A percentile compares a stretch with the other conserved stretches of the same genome.
Conservation (phyloP, 1,140 invertebrate species). For the Linepithema humile region DNA sequence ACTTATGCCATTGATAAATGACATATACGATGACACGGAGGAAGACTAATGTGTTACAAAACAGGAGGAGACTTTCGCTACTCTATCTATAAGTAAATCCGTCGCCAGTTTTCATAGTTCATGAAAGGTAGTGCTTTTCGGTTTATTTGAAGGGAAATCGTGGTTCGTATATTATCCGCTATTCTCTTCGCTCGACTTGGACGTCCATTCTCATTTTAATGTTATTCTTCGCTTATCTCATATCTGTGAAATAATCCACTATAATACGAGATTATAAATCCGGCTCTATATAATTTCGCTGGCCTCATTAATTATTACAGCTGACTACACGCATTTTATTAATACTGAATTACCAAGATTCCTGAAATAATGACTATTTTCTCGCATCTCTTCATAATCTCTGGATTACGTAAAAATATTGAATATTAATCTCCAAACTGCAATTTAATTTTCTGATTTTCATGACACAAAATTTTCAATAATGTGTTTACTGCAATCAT, state of each 20-base stretch:
- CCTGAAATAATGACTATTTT: neutral
- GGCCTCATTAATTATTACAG: neutral
- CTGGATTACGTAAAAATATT: neutral
- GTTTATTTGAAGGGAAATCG: constrained; percentile 27
- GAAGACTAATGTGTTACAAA: constrained; percentile 43
- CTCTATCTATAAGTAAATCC: constrained; percentile 46
- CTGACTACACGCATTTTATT: neutral
- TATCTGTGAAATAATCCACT: constrained; percentile 9
- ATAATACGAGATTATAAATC: constrained; percentile 1
- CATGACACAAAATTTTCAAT: neutral
- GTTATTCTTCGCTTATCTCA: neutral
- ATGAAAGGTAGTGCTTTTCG: constrained; percentile 10
- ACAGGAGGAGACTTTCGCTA: neutral
- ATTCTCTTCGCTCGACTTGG: constrained; percentile 1
- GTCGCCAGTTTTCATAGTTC: constrained; percentile 14
- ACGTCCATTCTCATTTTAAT: constrained; percentile 41
- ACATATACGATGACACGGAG: constrained; percentile 1
- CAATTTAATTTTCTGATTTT: neutral
- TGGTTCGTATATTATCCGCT: constrained; percentile 32
- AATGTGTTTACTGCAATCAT: neutral
- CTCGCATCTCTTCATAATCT: neutral
- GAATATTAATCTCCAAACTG: neutral
- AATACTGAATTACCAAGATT: neutral
- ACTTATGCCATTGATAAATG: constrained; percentile 7
- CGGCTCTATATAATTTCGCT: neutral